Evolutionary conservation across 1,140 invertebrate species (phyloP), one percentile per base, ranked within the genome.

Genomic region (Amphibalanus amphitrite): DNA sequence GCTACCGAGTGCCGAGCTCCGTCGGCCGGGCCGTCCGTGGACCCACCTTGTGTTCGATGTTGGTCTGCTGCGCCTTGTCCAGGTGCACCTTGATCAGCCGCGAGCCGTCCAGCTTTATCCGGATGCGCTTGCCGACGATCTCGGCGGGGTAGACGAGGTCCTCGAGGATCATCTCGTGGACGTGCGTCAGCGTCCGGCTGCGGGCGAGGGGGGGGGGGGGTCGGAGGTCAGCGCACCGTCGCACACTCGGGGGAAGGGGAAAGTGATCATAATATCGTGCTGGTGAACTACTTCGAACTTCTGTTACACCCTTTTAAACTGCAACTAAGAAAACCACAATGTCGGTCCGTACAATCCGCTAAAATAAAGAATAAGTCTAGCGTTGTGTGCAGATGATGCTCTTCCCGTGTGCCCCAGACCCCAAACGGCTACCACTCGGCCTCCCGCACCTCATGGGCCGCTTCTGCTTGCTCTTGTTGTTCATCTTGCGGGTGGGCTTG

Each of bases 61-160:
- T 98, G 71, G 95, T 98, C 82, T 97, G 95, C 80, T 98, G 95
- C 80, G 89, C 93, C 82, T 97, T 98, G 81, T 99, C 97, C 74
- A 99, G 84, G 83, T 99, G 97, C 76, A 99, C 95, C 85, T 99
- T 99, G 77, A 97, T 95, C 29, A 99, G 83, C 76, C 95, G 89
- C 65, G 92, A 92, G 40, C 96, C 96, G 82, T 99, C 96, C 70
- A 98, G 83, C 80, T 94, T 95, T 68, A 98, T 88, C 76, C 96
- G 86, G 77, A 96, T 97, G 74, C 97, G 86, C 82, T 98, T 98
- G 78, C 97, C 97, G 72, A 99, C 95, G 79, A 99, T 98, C 85
- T 99, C 97, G 72, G 97, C 96, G 28, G 97, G 97, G 82, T 92
- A 98, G 64, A 98, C 96, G 73, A 99, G 83, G 84, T 99, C 97